These are phyloP conservation scores for Rhinatrema bivittatum DNA, from an alignment of 2,797 vertebrate species.

Conservation along the genomic window DNA sequence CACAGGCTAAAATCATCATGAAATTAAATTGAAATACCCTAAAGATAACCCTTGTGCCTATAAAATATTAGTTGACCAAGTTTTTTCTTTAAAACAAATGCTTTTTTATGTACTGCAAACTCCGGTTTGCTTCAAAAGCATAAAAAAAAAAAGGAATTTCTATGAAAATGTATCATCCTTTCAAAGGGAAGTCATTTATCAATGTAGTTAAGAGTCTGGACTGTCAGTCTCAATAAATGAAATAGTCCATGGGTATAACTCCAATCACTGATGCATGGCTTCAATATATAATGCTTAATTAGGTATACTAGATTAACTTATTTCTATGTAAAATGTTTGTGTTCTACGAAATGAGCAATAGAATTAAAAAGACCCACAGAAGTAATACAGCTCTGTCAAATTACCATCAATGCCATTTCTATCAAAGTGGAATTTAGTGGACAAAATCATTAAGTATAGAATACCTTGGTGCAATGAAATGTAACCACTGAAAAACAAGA, in stretches of 20 bases:
- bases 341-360: slow-evolving; percentile 25
- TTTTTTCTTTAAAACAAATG: too few species aligned
- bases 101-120: too few species aligned
- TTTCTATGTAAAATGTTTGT: slow-evolving; percentile 44
- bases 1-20: too few species aligned
- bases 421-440: slow-evolving; percentile 18
- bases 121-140: slow-evolving; percentile 24
- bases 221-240: slow-evolving; percentile 45
- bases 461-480: slow-evolving; percentile 15
- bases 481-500: not conserved
- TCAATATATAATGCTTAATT: slow-evolving; percentile 50
- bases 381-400: slow-evolving; percentile 1
- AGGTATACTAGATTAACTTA: slow-evolving; percentile 42
- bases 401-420: not conserved
- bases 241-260: slow-evolving; percentile 39
- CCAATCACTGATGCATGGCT: slow-evolving; percentile 31
- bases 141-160: slow-evolving; percentile 21
- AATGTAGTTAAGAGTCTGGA: slow-evolving; percentile 43
- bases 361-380: slow-evolving; percentile 23
- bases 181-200: slow-evolving; percentile 44
- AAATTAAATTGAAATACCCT: too few species aligned
- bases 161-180: slow-evolving; percentile 43
- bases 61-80: too few species aligned
- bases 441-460: slow-evolving; percentile 11
- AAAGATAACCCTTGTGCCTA: too few species aligned